These are phyloP conservation scores for Tenthredo amoena DNA, from an alignment of 2,888 invertebrate species.

Conservation along the genomic window DNA sequence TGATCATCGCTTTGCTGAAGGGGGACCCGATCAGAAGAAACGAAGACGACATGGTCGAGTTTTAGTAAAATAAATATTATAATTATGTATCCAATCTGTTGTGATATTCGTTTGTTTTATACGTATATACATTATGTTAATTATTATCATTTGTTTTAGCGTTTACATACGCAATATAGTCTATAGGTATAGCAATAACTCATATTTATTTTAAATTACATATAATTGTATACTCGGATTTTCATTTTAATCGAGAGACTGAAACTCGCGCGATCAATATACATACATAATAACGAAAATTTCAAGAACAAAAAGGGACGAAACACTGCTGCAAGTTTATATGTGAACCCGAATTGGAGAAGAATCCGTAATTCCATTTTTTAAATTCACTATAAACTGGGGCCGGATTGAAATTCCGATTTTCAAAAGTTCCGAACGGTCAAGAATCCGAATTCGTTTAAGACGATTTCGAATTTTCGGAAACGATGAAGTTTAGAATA, in stretches of 20 bases:
- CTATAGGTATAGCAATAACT: constrained; percentile 1
- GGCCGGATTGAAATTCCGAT: no score
- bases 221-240: background rate
- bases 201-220: background rate
- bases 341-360: background rate
- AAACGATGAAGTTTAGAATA: no score
- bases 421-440: no score
- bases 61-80: constrained; percentile 75
- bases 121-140: constrained; percentile 15
- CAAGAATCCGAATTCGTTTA: no score
- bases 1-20: constrained; percentile 89
- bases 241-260: constrained; percentile 37
- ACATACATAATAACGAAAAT: background rate
- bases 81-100: background rate
- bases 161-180: background rate
- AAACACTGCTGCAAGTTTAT: no score
- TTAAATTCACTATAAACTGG: background rate
- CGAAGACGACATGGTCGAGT: constrained; percentile 84
- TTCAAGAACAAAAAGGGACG: background rate
- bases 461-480: no score
- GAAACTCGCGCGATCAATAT: background rate
- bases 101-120: constrained; percentile 30
- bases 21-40: constrained; percentile 88
- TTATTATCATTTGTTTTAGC: background rate
- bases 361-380: background rate